phyloP scores from a whole-genome alignment of 53 echinoderm and acorn worm species.

The Zoroaster sp. region DNA sequence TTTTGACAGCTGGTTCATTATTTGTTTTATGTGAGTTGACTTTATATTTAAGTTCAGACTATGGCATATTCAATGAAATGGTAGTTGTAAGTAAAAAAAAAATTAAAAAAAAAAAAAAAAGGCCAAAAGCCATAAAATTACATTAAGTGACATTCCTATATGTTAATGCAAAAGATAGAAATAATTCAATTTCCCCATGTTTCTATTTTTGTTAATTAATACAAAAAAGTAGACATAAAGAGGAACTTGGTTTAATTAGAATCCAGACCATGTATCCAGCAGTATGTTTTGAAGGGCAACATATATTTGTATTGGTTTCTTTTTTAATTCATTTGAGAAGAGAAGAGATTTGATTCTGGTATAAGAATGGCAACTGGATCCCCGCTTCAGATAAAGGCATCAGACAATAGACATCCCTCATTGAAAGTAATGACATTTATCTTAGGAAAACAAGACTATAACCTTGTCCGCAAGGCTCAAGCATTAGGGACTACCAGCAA shows the following conservation, averaged over 20 bases:
- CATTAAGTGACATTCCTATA: no score
- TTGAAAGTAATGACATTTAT: background rate
- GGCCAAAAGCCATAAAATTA: no score
- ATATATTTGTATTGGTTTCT: background rate
- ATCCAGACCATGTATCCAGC: background rate
- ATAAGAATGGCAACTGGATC: background rate
- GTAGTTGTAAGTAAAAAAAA: no score
- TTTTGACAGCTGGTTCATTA: no score
- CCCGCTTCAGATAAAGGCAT: background rate
- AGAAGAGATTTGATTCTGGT: background rate
- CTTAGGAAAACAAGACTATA: slow-evolving; percentile 30
- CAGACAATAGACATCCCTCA: background rate
- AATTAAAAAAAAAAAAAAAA: no score
- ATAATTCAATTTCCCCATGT: no score
- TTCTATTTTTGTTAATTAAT: no score
- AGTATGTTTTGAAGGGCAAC: background rate
- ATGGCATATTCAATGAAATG: no score
- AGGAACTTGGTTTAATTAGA: slow-evolving; percentile 22
- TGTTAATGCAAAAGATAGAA: no score
- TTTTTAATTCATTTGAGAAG: background rate
- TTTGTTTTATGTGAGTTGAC: no score
- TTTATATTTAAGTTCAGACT: no score
- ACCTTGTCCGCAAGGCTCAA: slow-evolving; percentile 14
- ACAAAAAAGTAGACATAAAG: slow-evolving; percentile 1
- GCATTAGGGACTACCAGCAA: background rate